phyloP scores from a whole-genome alignment of 2,797 vertebrate species.

The Sebastes iracundus region DNA sequence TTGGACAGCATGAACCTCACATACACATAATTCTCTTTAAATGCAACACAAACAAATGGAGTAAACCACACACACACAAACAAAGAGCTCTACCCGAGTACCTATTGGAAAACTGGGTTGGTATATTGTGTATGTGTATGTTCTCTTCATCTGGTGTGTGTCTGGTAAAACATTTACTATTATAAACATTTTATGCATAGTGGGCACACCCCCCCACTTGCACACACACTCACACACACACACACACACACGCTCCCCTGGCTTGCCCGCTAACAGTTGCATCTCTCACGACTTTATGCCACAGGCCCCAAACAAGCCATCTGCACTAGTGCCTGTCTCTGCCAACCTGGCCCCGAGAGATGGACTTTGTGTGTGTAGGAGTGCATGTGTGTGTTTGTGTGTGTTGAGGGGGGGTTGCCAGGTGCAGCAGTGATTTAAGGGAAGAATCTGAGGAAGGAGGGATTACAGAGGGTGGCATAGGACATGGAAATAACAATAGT shows the following conservation, averaged over 20 bases:
- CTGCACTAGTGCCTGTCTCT: slow-evolving; percentile 59
- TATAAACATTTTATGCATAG: background rate
- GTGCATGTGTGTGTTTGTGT: background rate
- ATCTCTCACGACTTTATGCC: slow-evolving; percentile 57
- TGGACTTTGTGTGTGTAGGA: background rate
- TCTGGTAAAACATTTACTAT: background rate
- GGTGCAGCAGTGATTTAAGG: slow-evolving; percentile 25
- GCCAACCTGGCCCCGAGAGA: slow-evolving; percentile 59
- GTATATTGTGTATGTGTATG: background rate
- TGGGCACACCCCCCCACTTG: background rate
- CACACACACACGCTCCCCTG: slow-evolving; percentile 1
- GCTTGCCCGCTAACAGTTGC: slow-evolving; percentile 46
- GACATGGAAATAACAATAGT: background rate
- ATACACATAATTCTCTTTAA: background rate
- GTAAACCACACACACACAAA: background rate
- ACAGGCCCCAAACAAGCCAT: slow-evolving; percentile 69
- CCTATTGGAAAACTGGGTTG: background rate
- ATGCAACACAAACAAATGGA: background rate
- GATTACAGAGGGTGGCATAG: background rate
- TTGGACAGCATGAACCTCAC: background rate
- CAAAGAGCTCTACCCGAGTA: background rate
- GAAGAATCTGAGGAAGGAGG: slow-evolving; percentile 9
- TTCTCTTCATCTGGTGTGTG: background rate
- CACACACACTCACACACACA: background rate
- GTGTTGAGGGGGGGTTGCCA: background rate